Evolutionary conservation across 92 coral and sea anemone species (phyloP), one percentile per base, ranked within the genome.

Genomic region (Phenganax marumi): DNA sequence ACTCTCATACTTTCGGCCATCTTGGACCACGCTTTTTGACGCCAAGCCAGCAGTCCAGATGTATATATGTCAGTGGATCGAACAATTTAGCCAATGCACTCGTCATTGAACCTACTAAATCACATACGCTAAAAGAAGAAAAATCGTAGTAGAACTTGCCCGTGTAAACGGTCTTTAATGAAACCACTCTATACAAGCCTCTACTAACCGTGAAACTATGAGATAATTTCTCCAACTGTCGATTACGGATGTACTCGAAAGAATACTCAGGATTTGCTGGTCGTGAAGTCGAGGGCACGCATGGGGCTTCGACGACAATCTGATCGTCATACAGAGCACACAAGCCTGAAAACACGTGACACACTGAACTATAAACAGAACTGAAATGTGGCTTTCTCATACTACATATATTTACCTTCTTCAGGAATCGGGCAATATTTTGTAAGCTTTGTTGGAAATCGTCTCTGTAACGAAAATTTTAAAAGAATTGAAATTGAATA

Each of bases 271-370:
- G 82, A 11, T 88, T 84, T 17, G 72, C 80, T 8, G 92, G 89
- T 43, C 91, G 92, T 16, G 89, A 89, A 21, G 89, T 61, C n/a
- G 90, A 81, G 10, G 98, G 98, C 33, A 86, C 85, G 12, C 85
- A 43, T 6, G 87, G 87, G 0, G 73, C 60, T 21, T 78, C 83
- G 18, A 78, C 72, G 2, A 78, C 83, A 0, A 78, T 60, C 22
- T 92, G 92, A 26, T 88, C 84, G 56, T 90, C 93, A 47, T 92
- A 79, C 85, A 92, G 74, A 25, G 97, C 97, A 68, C 90, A 86
- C 47, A 88, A 88, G 12, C 92, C 97, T 93, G 69, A 52, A 12
- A 46, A 9, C 16, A 22, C 13, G 47, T 22, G 63, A 56, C 17
- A 56, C 63, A 56, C 17, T 14, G 63, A 14, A 14, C 63, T 56